These are phyloP conservation scores for Choristoneura rosaceana DNA, from an alignment of 2,888 invertebrate genomes.

Conservation along the genomic window DNA sequence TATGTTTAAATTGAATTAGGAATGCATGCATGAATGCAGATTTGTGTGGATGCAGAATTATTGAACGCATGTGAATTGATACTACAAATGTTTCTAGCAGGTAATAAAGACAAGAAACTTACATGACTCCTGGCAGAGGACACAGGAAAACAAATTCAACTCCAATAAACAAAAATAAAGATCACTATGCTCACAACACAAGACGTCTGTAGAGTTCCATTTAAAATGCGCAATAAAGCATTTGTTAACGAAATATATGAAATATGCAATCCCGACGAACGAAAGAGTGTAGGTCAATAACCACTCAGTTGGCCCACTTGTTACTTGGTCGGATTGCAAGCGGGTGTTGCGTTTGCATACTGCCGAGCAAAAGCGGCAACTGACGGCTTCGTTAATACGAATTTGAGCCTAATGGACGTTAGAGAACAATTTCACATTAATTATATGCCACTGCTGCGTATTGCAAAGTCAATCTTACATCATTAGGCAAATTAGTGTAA, in stretches of 20 bases:
- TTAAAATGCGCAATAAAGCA: slow-evolving; percentile 20
- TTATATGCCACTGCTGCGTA: slow-evolving; percentile 1
- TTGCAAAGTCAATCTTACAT: slow-evolving; percentile 31
- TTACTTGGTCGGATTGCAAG: slow-evolving; percentile 39
- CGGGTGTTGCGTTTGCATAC: slow-evolving; percentile 38
- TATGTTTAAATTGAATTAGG: not conserved
- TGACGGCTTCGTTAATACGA: slow-evolving; percentile 19
- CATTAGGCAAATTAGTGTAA: slow-evolving; percentile 31
- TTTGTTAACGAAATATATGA: slow-evolving; percentile 37
- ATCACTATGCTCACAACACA: slow-evolving; percentile 14
- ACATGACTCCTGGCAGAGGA: not conserved
- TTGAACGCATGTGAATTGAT: not conserved
- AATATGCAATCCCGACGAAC: slow-evolving; percentile 34
- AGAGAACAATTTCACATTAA: slow-evolving; percentile 27
- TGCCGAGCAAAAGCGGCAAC: slow-evolving; percentile 30
- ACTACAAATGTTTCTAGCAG: not conserved
- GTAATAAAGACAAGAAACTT: not conserved
- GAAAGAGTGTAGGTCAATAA: slow-evolving; percentile 39
- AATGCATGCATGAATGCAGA: too few relatives aligned
- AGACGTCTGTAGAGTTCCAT: slow-evolving; percentile 19
- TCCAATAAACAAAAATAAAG: not conserved
- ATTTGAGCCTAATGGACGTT: slow-evolving; percentile 30
- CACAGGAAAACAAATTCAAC: not conserved
- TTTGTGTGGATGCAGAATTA: not conserved
- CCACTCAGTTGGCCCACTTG: slow-evolving; percentile 38